Evolutionary conservation across 2,888 invertebrate genomes (phyloP), one percentile per base, ranked within the genome.

Genomic region (Drosophila hamatofila): DNA sequence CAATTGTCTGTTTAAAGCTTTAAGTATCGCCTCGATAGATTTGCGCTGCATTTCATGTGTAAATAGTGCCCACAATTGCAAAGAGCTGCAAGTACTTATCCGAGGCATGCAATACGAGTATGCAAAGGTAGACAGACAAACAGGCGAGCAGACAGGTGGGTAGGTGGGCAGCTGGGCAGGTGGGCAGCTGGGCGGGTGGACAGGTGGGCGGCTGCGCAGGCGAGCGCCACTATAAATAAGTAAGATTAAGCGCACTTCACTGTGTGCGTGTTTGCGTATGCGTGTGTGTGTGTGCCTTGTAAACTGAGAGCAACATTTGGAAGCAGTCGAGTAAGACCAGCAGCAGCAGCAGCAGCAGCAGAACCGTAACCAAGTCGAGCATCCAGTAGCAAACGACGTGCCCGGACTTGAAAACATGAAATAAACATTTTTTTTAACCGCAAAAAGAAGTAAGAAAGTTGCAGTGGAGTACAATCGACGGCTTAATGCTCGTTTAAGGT

Each of bases 221-320:
- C 65, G 65, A 57, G 59, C 25, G 52, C 63, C 63, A 71, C 77
- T 77, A 86, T 89, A 86, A 86, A 86, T 89, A 86, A 86, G 89
- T 89, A 86, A 85, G 88, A 86, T 87, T 89, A 86, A 86, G 89
- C 75, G 71, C 67, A 78, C 85, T 89, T 75, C 60, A 78, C 68
- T 61, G 44, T 72, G 37, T 48, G 30, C 30, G 35, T 21, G 23
- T 41, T 21, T 42, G 12, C 21, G 2, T 48, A 21, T 27, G 14
- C 33, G n/a, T 42, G 16, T 33, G 25, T 69, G 62, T 69, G 39
- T 58, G 12, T 49, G 54, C 65, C 59, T 67, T 73, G 72, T 64
- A 51, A 65, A 78, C 75, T 80, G 70, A 74, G 68, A 64, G 65
- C 56, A 74, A 67, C 74, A 78, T 67, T 56, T 68, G 55, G 64